These are phyloP conservation scores for Aspidapion aeneum DNA, from an alignment of 2,888 invertebrate genomes.

Conservation along the genomic window DNA sequence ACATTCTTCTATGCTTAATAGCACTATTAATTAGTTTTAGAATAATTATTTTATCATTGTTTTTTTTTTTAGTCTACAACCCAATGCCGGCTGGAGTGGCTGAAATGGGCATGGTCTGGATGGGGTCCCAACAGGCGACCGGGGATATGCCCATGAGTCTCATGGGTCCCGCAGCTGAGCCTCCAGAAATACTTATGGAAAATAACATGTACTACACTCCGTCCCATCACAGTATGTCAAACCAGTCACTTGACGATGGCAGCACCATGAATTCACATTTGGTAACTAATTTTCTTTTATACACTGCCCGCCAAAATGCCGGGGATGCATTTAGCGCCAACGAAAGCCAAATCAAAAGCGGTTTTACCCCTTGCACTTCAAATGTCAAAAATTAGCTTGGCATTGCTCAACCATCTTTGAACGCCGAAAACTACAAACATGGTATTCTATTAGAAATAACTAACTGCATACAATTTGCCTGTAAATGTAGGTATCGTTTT, in stretches of 20 bases:
- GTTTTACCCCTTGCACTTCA: too few relatives aligned
- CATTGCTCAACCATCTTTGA: too few relatives aligned
- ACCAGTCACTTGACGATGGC: slow-evolving; percentile 53
- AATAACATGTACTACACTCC: slow-evolving; percentile 48
- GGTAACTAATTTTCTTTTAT: slow-evolving; percentile 45
- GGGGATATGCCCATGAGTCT: slow-evolving; percentile 50
- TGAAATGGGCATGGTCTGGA: slow-evolving; percentile 66
- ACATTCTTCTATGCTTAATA: too few relatives aligned
- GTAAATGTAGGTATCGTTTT: too few relatives aligned
- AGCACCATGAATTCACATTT: slow-evolving; percentile 48
- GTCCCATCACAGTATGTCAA: slow-evolving; percentile 47
- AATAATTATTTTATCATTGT: too few relatives aligned
- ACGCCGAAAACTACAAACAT: too few relatives aligned
- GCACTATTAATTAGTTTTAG: too few relatives aligned
- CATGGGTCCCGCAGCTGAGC: slow-evolving; percentile 38
- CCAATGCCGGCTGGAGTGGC: slow-evolving; percentile 53
- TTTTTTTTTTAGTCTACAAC: slow-evolving; percentile 41
- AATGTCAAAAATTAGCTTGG: too few relatives aligned
- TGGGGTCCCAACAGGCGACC: slow-evolving; percentile 56
- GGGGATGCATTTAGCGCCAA: too few relatives aligned
- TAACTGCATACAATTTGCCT: too few relatives aligned
- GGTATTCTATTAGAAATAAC: too few relatives aligned
- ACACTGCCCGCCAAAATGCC: neutral
- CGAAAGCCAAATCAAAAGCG: too few relatives aligned
- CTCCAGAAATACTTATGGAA: slow-evolving; percentile 46